Percentiles rank a stretch among this genome's conserved stretches.
Conservation (phyloP, 2,797 vertebrate species). For the Cynopterus sphinx region DNA sequence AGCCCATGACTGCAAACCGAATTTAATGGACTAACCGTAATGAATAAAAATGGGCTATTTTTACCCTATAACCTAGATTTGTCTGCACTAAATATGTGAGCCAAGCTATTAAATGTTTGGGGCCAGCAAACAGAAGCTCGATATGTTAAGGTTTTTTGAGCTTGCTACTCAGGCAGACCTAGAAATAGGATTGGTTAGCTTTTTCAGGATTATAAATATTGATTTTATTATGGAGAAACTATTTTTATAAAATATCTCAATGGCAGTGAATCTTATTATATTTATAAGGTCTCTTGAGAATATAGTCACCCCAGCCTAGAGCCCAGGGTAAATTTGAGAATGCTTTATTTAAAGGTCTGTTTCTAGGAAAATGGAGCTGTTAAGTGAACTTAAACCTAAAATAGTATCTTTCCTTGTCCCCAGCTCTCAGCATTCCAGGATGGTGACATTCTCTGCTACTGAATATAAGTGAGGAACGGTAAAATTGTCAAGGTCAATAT, state of each 20-base stretch:
- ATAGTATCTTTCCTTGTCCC: not conserved
- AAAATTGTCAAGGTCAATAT: not conserved
- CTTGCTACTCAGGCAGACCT: slow-evolving; percentile 3
- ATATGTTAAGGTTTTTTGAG: slow-evolving; percentile 28
- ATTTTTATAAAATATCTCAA: slow-evolving; percentile 33
- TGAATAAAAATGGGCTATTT: slow-evolving; percentile 12
- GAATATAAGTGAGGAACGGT: not conserved
- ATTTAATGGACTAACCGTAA: slow-evolving; percentile 8
- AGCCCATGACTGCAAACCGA: not conserved
- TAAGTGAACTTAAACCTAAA: not conserved
- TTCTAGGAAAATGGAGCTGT: not conserved
- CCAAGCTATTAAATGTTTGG: not conserved
- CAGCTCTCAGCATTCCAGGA: not conserved
- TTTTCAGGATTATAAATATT: slow-evolving; percentile 28
- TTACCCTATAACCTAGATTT: slow-evolving; percentile 47
- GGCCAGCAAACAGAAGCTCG: not conserved
- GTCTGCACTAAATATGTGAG: not conserved
- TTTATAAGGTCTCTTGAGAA: not conserved
- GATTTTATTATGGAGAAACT: not conserved
- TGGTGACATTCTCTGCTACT: not conserved
- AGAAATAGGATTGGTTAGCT: slow-evolving; percentile 10
- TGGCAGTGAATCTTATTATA: not conserved
- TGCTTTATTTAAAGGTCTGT: slow-evolving; percentile 13
- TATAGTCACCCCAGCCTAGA: not conserved
- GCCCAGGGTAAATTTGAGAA: not conserved